Percentiles rank a stretch among this genome's conserved stretches.
These are phyloP conservation scores for Hydrotaea diabolus DNA, from an alignment of 2,888 invertebrate species.

Conservation along the genomic window DNA sequence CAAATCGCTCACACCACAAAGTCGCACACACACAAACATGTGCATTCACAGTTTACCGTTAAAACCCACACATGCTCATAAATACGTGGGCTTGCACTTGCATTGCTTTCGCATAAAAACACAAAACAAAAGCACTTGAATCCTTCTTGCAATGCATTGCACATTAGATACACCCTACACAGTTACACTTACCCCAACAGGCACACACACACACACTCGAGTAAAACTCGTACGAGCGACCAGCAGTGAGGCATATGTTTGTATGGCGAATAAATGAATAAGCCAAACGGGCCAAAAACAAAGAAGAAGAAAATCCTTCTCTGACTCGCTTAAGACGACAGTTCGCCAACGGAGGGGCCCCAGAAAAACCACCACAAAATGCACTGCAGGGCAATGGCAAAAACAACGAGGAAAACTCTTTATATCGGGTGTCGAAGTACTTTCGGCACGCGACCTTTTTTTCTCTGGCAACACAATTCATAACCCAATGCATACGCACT, in stretches of 20 bases:
- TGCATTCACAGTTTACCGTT: neutral
- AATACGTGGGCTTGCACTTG: neutral
- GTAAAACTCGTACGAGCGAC: no score
- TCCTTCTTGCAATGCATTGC: slow-evolving; percentile 2
- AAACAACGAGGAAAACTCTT: slow-evolving; percentile 72
- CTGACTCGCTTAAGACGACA: neutral
- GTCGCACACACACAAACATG: neutral
- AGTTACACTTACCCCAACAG: no score
- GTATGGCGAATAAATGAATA: neutral
- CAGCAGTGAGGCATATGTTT: no score
- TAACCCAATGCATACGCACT: slow-evolving; percentile 35
- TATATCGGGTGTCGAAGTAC: slow-evolving; percentile 80
- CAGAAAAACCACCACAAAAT: slow-evolving; percentile 54
- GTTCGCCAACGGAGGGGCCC: slow-evolving; percentile 21
- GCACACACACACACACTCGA: no score
- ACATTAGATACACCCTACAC: slow-evolving; percentile 12
- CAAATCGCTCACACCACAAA: neutral
- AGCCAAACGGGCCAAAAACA: neutral
- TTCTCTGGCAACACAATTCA: slow-evolving; percentile 12
- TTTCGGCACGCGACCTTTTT: slow-evolving; percentile 76
- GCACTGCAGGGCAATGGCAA: slow-evolving; percentile 31
- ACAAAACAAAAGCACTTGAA: slow-evolving; percentile 9
- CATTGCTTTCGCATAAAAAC: neutral
- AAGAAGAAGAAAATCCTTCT: slow-evolving; percentile 3
- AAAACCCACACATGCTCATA: neutral